Evolutionary conservation across 2,888 invertebrate species (phyloP).

Genomic region (Erebia palarica): DNA sequence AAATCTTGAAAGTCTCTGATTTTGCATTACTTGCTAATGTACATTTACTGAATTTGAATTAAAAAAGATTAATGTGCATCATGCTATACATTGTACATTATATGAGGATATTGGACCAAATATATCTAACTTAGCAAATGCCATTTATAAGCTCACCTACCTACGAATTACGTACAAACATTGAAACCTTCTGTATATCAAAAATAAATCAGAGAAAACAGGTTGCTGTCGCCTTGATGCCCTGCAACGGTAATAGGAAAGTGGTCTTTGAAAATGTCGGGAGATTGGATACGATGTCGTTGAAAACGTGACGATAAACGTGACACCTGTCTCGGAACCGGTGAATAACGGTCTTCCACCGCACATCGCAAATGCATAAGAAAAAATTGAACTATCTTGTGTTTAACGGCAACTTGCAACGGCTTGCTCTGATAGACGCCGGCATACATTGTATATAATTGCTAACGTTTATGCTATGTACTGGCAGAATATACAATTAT

Average conservation of each 20-base stretch:
- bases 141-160: no score
- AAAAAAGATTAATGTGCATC: neutral
- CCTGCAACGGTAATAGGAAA: constrained; percentile 48
- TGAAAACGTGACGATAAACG: constrained; percentile 55
- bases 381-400: constrained; percentile 61
- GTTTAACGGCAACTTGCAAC: constrained; percentile 56
- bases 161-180: neutral
- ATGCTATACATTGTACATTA: no score
- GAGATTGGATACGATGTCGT: constrained; percentile 51
- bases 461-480: constrained; percentile 18
- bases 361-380: constrained; percentile 58
- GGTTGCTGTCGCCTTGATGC: constrained; percentile 21
- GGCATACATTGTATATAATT: constrained; percentile 37
- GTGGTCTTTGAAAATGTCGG: constrained; percentile 47
- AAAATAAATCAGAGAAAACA: constrained; percentile 13
- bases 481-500: neutral
- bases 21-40: neutral
- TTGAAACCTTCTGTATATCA: constrained; percentile 5
- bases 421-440: constrained; percentile 41
- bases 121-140: no score
- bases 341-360: constrained; percentile 65
- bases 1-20: neutral
- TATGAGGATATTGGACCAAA: no score
- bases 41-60: neutral
- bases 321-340: constrained; percentile 60